Conservation (phyloP, 2,888 invertebrate species). For the Temnothorax unifasciatus region DNA sequence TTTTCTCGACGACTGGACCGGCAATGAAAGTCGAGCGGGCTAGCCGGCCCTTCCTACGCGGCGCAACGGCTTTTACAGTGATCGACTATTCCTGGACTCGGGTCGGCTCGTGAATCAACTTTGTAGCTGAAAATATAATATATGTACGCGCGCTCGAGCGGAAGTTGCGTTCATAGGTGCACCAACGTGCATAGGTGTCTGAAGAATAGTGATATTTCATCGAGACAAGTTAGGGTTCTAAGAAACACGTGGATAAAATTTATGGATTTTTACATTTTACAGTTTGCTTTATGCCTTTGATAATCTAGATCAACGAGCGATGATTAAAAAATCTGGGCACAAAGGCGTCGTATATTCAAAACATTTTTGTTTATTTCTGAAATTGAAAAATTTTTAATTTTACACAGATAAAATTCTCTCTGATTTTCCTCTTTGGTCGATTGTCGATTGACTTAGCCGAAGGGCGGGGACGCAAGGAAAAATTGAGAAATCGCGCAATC, state of each 20-base stretch:
- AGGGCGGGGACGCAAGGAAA: conserved; percentile 23
- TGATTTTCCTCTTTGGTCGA: neutral
- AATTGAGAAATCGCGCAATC: conserved; percentile 37
- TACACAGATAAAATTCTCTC: neutral
- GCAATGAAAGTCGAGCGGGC: conserved; percentile 49
- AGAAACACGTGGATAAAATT: neutral
- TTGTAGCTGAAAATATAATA: conserved; percentile 43
- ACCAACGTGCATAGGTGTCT: conserved; percentile 6
- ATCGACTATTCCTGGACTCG: conserved; percentile 51
- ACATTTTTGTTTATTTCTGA: neutral
- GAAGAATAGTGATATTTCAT: conserved; percentile 23
- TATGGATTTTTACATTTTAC: conserved; percentile 8
- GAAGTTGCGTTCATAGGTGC: conserved; percentile 46
- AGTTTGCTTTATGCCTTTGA: neutral
- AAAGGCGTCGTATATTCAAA: neutral
- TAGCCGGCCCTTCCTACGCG: conserved; percentile 44
- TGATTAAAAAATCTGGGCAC: neutral
- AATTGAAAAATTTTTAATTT: neutral
- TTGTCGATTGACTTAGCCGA: conserved; percentile 31
- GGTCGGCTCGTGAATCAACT: conserved; percentile 53
- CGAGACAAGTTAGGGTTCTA: neutral
- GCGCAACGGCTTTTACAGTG: conserved; percentile 35
- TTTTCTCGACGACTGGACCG: conserved; percentile 39
- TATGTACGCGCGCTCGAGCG: conserved; percentile 30
- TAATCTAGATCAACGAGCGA: neutral